Evolutionary conservation across 2,888 invertebrate genomes (phyloP), one percentile per base, ranked within the genome.

Genomic region (Cataglyphis livida): DNA sequence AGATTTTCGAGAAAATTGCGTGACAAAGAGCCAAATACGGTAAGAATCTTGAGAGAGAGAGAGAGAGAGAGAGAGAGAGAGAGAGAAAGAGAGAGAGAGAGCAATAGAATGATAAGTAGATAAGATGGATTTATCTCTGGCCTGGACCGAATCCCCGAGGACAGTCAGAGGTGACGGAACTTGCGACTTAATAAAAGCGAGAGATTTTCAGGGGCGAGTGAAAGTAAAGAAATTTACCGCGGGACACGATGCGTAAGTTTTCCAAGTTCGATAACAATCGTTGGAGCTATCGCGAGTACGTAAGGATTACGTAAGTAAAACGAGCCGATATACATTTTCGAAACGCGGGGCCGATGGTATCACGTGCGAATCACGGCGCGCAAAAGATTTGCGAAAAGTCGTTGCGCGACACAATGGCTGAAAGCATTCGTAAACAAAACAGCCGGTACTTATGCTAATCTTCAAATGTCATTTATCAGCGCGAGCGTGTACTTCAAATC

Each of bases 221-320:
- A 41, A 59, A 61, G 44, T 64, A 25, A 12, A 6, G 41, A 71
- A 35, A 61, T 71, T 79, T 41, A 1, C 51, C 57, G 32, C 54
- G 6, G 10, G n/a, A 41, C 15, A 54, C 76, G 21, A 51, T 15
- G 66, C 12, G 41, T n/a, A 32, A 57, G 41, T 32, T 70, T n/a
- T 32, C 68, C 41, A 15, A 25, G 41, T 59, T 59, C 44, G 57
- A 70, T 70, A 79, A 79, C 44, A 79, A 68, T 44, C 28, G n/a
- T 41, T 38, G 38, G 38, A 18, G 38, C 70, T 70, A 12, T 57
- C 59, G 32, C 44, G 44, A 71, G 59, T 59, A 7, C 51, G 59
- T 28, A 28, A 28, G 25, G 25, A 61, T 79, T 79, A 70, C 35
- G 32, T 71, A 79, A 79, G 71, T 21, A 41, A 66, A 66, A 41